Conservation (phyloP, 2,113 vertebrate genomes). For the Caranx ignobilis region DNA sequence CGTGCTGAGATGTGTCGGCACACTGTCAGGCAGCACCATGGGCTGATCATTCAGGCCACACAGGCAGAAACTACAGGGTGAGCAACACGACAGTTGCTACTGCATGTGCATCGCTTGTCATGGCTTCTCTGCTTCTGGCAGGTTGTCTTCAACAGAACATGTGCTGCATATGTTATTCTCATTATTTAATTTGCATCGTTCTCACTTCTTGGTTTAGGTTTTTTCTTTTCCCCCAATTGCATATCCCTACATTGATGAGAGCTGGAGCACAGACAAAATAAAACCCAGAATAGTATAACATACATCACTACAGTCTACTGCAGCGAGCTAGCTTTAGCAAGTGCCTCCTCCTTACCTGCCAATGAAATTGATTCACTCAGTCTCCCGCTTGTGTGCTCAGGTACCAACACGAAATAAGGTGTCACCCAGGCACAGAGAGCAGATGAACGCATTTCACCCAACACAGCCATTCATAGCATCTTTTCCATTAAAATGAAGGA, state of each 20-base stretch:
- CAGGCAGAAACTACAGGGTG: background rate
- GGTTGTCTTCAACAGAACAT: background rate
- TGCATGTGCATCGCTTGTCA: no score
- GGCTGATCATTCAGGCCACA: background rate
- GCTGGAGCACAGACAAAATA: slow-evolving; percentile 1
- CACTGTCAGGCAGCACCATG: background rate
- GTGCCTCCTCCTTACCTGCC: slow-evolving; percentile 24
- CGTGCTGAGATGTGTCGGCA: slow-evolving; percentile 13
- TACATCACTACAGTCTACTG: slow-evolving; percentile 4
- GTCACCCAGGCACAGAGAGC: slow-evolving; percentile 33
- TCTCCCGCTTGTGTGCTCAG: slow-evolving; percentile 41
- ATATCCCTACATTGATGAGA: background rate
- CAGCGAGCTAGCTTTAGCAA: background rate
- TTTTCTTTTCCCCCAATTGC: background rate
- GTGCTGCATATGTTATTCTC: background rate
- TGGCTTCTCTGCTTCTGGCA: background rate
- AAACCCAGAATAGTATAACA: slow-evolving; percentile 22
- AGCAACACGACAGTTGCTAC: background rate
- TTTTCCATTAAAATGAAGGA: slow-evolving; percentile 63
- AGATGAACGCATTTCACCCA: slow-evolving; percentile 41
- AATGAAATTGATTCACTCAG: slow-evolving; percentile 57
- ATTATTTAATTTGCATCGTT: background rate
- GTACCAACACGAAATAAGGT: slow-evolving; percentile 59
- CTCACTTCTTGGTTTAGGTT: slow-evolving; percentile 6
- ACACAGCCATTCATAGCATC: slow-evolving; percentile 56